A percentile compares a stretch with the other conserved stretches of the same genome.
Evolutionary conservation across 2,888 invertebrate species (phyloP).

Genomic region (Catocala nupta): DNA sequence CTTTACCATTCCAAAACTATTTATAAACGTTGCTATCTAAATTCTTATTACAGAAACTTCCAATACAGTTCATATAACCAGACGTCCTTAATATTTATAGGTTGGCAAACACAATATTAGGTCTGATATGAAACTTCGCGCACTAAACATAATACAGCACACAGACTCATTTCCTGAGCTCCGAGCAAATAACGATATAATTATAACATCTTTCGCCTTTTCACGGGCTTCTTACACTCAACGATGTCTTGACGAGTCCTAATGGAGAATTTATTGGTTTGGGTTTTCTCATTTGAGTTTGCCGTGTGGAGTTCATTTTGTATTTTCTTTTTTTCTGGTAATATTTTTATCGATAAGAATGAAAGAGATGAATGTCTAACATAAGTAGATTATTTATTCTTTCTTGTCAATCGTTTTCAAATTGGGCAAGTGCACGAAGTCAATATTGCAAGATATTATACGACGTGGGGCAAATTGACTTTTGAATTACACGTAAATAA

Average conservation of each 20-base stretch:
- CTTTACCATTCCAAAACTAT: too few relatives aligned
- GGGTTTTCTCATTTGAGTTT: constrained; percentile 6
- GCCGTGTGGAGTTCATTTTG: neutral
- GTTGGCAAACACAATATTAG: constrained; percentile 37
- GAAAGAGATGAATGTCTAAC: too few relatives aligned
- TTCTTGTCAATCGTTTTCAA: too few relatives aligned
- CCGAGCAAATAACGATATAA: constrained; percentile 69
- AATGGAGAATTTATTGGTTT: constrained; percentile 16
- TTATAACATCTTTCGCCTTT: constrained; percentile 64
- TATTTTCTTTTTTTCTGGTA: neutral
- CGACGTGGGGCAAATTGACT: too few relatives aligned
- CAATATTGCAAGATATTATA: too few relatives aligned
- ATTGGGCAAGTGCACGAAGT: too few relatives aligned
- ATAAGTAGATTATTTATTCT: too few relatives aligned
- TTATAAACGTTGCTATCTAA: too few relatives aligned
- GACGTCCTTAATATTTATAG: constrained; percentile 20
- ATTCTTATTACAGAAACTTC: neutral
- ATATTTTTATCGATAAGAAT: neutral
- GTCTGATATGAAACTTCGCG: constrained; percentile 45
- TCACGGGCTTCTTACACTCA: constrained; percentile 31
- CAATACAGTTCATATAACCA: constrained; percentile 1
- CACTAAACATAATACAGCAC: constrained; percentile 61
- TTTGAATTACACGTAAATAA: too few relatives aligned
- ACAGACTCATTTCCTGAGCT: constrained; percentile 62
- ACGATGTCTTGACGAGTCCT: constrained; percentile 26